Percentiles rank a stretch among this genome's conserved stretches.
These are phyloP conservation scores for Megalops cyprinoides DNA, from an alignment of 2,797 vertebrate species.

Conservation along the genomic window DNA sequence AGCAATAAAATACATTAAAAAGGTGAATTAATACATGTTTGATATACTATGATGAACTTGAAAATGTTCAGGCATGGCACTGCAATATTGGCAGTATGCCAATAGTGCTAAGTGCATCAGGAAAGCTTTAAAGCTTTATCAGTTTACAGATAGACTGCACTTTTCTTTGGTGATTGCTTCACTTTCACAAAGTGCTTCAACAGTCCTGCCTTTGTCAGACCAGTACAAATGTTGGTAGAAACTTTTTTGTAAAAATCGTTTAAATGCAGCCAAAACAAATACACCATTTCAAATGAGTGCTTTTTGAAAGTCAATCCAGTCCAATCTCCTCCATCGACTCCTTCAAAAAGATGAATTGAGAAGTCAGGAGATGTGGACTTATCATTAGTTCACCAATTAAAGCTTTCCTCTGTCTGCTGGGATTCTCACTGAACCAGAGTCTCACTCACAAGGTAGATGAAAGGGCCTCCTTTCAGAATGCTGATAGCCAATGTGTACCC, in stretches of 20 bases:
- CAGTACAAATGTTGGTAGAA: neutral
- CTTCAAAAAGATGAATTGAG: neutral
- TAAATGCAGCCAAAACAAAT: neutral
- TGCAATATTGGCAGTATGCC: constrained; percentile 37
- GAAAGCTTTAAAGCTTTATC: constrained; percentile 47
- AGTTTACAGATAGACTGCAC: constrained; percentile 36
- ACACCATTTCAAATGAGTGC: neutral
- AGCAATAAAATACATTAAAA: constrained; percentile 57
- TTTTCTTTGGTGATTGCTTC: constrained; percentile 39
- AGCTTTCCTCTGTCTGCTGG: neutral
- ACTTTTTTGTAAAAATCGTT: neutral
- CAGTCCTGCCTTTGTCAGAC: neutral
- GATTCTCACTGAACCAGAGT: neutral
- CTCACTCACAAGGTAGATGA: neutral
- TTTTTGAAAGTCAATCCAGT: neutral
- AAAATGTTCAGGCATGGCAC: neutral
- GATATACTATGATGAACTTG: constrained; percentile 14
- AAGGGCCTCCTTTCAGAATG: neutral
- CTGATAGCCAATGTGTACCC: too few relatives aligned
- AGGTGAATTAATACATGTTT: constrained; percentile 45
- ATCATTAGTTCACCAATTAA: neutral
- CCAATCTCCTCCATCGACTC: neutral
- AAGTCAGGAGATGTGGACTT: neutral
- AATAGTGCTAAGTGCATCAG: constrained; percentile 44
- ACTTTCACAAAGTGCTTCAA: constrained; percentile 40